These are phyloP conservation scores for Chelon labrosus DNA, from an alignment of 2,797 vertebrate genomes.

Conservation along the genomic window DNA sequence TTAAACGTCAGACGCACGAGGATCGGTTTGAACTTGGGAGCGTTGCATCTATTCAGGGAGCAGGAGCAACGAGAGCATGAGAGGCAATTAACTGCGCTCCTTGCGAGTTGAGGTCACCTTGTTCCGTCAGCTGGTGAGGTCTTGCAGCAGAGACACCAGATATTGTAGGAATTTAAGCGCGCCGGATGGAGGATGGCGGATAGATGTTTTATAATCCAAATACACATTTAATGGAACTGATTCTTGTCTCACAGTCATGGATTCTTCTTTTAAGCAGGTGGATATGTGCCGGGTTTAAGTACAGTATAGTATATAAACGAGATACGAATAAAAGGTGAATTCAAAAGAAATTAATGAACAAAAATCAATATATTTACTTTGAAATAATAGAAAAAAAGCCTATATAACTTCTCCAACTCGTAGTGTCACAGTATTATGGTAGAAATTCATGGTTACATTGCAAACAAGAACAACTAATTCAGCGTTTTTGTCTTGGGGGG, in stretches of 20 bases:
- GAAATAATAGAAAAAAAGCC: not conserved
- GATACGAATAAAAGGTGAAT: not conserved
- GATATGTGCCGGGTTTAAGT: not conserved
- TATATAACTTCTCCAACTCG: not conserved
- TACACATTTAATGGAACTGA: not conserved
- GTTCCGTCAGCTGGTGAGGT: conserved; percentile 57
- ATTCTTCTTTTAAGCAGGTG: not conserved
- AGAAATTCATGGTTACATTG: not conserved
- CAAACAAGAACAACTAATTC: not conserved
- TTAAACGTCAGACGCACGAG: conserved; percentile 41
- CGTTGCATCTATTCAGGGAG: conserved; percentile 58
- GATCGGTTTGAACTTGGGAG: conserved; percentile 59
- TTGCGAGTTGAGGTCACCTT: conserved; percentile 75
- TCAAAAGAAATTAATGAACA: not conserved
- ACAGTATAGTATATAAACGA: too few species aligned
- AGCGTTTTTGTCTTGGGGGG: not conserved
- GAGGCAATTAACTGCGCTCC: conserved; percentile 74
- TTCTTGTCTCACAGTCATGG: not conserved
- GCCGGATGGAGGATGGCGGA: conserved; percentile 16
- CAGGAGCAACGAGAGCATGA: conserved; percentile 41
- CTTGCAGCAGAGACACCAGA: conserved; percentile 39
- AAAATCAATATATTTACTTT: not conserved
- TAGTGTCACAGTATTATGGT: accelerated
- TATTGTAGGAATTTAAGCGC: conserved; percentile 38
- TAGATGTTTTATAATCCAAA: not conserved